Conservation (phyloP, 2,888 invertebrate genomes). For the Parascotia fuliginaria region DNA sequence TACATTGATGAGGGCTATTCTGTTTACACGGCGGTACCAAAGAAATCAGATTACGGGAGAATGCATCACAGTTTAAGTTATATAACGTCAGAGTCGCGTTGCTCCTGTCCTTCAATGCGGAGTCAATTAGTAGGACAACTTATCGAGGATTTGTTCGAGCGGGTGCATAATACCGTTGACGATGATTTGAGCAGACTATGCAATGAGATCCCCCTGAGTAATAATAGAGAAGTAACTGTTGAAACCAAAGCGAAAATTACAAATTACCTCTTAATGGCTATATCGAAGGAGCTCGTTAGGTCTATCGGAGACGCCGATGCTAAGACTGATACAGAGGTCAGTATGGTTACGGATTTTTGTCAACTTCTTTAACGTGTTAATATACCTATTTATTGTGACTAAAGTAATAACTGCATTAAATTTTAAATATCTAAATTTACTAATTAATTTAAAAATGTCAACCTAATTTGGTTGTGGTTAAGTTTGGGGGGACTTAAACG, state of each 20-base stretch:
- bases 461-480: conserved; percentile 59
- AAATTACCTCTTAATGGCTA: conserved; percentile 83
- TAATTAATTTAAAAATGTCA: conserved; percentile 45
- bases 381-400: conserved; percentile 72
- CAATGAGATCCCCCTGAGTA: conserved; percentile 65
- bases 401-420: conserved; percentile 63
- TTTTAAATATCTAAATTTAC: conserved; percentile 40
- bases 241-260: conserved; percentile 82
- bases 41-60: conserved; percentile 76
- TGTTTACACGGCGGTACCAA: conserved; percentile 79
- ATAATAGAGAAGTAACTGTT: conserved; percentile 63
- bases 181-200: conserved; percentile 75
- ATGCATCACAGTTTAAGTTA: conserved; percentile 83
- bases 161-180: conserved; percentile 74
- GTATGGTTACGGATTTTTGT: conserved; percentile 52
- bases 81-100: conserved; percentile 72
- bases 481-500: conserved; percentile 13
- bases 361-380: conserved; percentile 27
- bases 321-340: conserved; percentile 83
- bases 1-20: conserved; percentile 81
- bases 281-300: conserved; percentile 81
- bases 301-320: conserved; percentile 82
- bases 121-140: conserved; percentile 79
- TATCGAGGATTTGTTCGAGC: conserved; percentile 78
- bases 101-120: conserved; percentile 78